Conservation (phyloP, 2,797 vertebrate genomes). For the Kryptolebias ocellatus region DNA sequence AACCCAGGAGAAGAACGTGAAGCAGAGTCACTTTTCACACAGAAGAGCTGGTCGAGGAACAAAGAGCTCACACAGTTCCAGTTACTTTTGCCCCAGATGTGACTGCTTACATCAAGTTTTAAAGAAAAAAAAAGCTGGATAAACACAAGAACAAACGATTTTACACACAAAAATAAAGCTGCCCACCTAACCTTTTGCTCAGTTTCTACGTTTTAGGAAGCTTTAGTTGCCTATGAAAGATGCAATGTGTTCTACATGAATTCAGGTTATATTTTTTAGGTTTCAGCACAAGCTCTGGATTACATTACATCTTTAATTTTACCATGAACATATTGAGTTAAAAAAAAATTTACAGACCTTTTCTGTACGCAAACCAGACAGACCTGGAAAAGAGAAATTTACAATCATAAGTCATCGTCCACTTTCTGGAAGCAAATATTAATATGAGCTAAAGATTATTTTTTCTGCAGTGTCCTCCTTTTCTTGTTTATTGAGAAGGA, state of each 20-base stretch:
- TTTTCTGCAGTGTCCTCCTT: background rate
- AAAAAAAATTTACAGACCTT: background rate
- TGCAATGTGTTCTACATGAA: background rate
- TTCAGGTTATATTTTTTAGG: too few relatives aligned
- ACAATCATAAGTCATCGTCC: background rate
- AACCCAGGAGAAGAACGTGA: slow-evolving; percentile 32
- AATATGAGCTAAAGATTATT: background rate
- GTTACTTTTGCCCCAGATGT: slow-evolving; percentile 14
- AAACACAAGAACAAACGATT: slow-evolving; percentile 4
- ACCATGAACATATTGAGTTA: slow-evolving; percentile 13
- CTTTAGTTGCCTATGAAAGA: background rate
- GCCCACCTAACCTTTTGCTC: background rate
- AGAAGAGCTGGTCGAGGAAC: slow-evolving; percentile 8
- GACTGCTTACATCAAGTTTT: background rate
- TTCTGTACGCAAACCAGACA: background rate
- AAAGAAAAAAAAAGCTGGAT: background rate
- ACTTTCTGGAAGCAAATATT: background rate
- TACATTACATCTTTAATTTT: background rate
- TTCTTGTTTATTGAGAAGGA: background rate
- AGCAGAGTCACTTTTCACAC: slow-evolving; percentile 16
- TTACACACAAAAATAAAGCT: background rate
- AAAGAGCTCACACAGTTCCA: background rate
- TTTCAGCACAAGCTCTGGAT: too few relatives aligned
- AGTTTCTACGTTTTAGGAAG: background rate
- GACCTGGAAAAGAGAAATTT: background rate